Percentiles rank a stretch among this genome's conserved stretches.
These are phyloP conservation scores for Colossoma macropomum DNA, from an alignment of 2,113 vertebrate species.

Conservation along the genomic window DNA sequence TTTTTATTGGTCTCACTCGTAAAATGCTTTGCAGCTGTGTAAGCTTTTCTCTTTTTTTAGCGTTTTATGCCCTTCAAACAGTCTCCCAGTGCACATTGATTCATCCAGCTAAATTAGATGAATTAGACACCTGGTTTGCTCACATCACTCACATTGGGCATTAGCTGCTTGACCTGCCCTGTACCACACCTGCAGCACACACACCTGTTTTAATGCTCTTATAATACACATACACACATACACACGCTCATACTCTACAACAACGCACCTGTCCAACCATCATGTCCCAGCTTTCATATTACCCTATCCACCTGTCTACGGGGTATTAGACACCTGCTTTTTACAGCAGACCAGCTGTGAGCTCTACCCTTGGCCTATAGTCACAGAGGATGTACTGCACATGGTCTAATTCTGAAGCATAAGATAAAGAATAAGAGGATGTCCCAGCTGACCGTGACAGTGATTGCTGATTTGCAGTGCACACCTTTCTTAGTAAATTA, in stretches of 20 bases:
- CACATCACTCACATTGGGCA: slow-evolving; percentile 26
- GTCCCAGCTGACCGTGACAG: neutral
- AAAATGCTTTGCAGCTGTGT: slow-evolving; percentile 1
- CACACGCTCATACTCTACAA: slow-evolving; percentile 1
- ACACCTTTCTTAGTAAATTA: slow-evolving; percentile 3
- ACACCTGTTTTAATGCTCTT: slow-evolving; percentile 13
- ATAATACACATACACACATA: neutral
- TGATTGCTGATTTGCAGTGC: neutral
- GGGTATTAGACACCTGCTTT: slow-evolving; percentile 38
- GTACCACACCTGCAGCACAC: neutral
- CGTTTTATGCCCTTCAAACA: neutral
- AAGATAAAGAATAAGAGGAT: slow-evolving; percentile 19
- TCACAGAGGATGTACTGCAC: slow-evolving; percentile 4
- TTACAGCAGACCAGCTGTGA: neutral
- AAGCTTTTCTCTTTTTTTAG: neutral
- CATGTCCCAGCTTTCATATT: neutral
- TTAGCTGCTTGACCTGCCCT: slow-evolving; percentile 27
- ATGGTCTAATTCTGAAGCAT: slow-evolving; percentile 25
- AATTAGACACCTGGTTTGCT: slow-evolving; percentile 37
- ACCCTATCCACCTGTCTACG: neutral
- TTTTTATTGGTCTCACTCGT: slow-evolving; percentile 3
- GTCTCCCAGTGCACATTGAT: slow-evolving; percentile 19
- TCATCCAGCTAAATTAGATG: slow-evolving; percentile 28
- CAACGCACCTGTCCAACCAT: slow-evolving; percentile 9
- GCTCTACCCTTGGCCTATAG: neutral